Evolutionary conservation across 2,888 invertebrate species (phyloP), one percentile per base, ranked within the genome.

Genomic region (Agrotis segetum): DNA sequence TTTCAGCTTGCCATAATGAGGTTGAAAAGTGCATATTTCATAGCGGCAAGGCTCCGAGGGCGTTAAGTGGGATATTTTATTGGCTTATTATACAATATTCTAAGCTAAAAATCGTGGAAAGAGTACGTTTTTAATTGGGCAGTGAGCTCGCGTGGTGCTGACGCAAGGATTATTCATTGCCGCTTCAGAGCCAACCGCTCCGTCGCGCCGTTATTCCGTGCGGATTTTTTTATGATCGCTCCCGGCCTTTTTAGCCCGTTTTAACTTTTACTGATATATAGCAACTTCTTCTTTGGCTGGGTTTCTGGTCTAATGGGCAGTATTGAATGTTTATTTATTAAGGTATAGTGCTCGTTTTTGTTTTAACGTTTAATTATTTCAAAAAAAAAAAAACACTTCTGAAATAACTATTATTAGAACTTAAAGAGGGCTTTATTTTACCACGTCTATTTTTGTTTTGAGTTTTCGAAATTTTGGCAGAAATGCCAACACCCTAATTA

Each of bases 81-180:
- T 92, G 96, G 95, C 94, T 95, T 96, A 96, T 96, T 96, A 96
- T 96, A 94, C 96, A 95, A 96, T 95, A 96, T 95, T 95, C 96
- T 96, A 95, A 96, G 96, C 95, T 96, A 94, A 96, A 96, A 96
- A 95, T 96, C 92, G 94, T 94, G 94, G 94, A 96, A 95, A 95
- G 96, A 96, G 96, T 94, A 95, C 93, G 95, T 94, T 96, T 96
- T 96, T 96, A 96, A 96, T 96, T 96, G 95, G 95, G 94, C 94
- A 91, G 91, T 87, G 91, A 91, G 93, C 92, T 95, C 91, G 96
- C 94, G 93, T 96, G 96, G 92, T 87, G 88, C 89, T 96, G 96
- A 96, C 96, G 94, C 93, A 88, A 86, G 93, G 93, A 93, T 96
- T 95, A 96, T 96, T 96, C 96, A 96, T 96, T 81, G 94, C 96